phyloP scores from a whole-genome alignment of 2,797 vertebrate genomes.

The Threskiornis aethiopicus region DNA sequence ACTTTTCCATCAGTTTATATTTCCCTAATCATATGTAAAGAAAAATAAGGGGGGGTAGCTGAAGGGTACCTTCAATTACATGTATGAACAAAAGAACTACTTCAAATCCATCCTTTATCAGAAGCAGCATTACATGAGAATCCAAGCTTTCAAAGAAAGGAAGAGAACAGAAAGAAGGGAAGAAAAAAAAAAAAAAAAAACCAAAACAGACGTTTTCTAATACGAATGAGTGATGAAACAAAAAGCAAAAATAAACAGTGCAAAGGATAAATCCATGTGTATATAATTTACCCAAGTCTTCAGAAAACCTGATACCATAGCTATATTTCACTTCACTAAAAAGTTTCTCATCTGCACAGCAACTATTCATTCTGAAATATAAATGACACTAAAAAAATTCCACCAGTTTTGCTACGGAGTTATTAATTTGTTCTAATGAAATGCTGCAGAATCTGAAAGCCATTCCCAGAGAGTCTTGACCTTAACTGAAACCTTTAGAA shows the following conservation, averaged over 20 bases:
- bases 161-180: neutral
- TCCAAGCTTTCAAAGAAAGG: neutral
- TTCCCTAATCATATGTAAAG: neutral
- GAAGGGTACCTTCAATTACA: neutral
- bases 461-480: neutral
- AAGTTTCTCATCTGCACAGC: neutral
- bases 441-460: neutral
- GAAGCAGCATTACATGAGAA: neutral
- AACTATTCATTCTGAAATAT: neutral
- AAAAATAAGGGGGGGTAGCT: neutral
- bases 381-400: neutral
- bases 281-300: neutral
- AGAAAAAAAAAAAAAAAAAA: rapidly evolving
- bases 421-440: neutral
- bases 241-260: neutral
- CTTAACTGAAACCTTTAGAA: neutral
- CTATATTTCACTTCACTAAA: neutral
- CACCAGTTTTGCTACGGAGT: neutral
- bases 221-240: neutral
- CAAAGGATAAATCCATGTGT: neutral
- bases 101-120: neutral
- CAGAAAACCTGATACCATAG: neutral
- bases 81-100: neutral
- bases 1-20: neutral
- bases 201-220: neutral